Percentiles rank a stretch among this genome's conserved stretches.
phyloP scores from a whole-genome alignment of 2,888 invertebrate species.

The Iphiclides podalirius region DNA sequence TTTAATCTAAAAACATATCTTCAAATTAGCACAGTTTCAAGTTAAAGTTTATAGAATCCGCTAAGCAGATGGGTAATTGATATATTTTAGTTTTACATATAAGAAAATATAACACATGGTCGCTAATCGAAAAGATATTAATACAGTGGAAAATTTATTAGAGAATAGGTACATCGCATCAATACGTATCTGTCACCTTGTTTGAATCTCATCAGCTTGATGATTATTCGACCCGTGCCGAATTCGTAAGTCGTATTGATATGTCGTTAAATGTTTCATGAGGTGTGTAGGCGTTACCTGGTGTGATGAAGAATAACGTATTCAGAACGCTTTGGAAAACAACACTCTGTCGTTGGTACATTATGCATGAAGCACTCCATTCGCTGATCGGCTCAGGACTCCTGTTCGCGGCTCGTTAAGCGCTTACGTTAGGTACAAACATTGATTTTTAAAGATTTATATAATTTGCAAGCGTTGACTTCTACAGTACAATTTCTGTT shows the following conservation, averaged over 20 bases:
- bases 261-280: conserved; percentile 73
- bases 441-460: conserved; percentile 75
- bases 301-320: conserved; percentile 76
- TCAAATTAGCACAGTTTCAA: too few species aligned
- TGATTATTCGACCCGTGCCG: conserved; percentile 29
- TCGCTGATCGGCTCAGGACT: conserved; percentile 78
- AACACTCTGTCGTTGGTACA: conserved; percentile 76
- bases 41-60: too few species aligned
- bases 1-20: too few species aligned
- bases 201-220: neutral
- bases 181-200: too few species aligned
- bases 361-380: conserved; percentile 80
- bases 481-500: conserved; percentile 2
- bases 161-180: too few species aligned
- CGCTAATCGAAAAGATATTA: too few species aligned
- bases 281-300: conserved; percentile 71
- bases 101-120: too few species aligned
- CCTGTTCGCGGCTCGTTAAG: conserved; percentile 78
- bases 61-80: too few species aligned
- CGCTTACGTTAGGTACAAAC: conserved; percentile 78
- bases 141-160: too few species aligned
- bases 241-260: conserved; percentile 48
- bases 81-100: too few species aligned
- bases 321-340: conserved; percentile 79
- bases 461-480: conserved; percentile 43